Conservation (phyloP, 2,888 invertebrate species). For the Pyrrhia umbra region DNA sequence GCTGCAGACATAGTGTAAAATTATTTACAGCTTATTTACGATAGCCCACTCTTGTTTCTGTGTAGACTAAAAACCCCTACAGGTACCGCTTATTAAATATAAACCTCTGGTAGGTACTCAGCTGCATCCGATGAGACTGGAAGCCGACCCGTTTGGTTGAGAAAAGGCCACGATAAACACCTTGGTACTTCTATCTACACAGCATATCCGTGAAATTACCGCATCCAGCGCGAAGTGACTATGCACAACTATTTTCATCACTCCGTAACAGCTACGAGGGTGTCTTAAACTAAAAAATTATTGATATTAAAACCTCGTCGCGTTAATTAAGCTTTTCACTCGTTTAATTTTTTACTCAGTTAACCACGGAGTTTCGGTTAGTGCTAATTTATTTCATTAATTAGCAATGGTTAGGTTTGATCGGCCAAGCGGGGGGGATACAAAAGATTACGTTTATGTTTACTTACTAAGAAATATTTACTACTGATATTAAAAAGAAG, state of each 20-base stretch:
- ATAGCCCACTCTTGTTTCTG: too few species aligned
- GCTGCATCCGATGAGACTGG: too few species aligned
- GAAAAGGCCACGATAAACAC: too few species aligned
- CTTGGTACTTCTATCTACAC: too few species aligned
- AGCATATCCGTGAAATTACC: slow-evolving; percentile 6
- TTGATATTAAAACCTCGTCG: slow-evolving; percentile 85
- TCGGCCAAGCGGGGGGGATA: slow-evolving; percentile 67
- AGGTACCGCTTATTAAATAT: too few species aligned
- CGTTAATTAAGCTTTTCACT: slow-evolving; percentile 88
- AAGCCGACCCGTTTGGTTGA: too few species aligned
- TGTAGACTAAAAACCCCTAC: too few species aligned
- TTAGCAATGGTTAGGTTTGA: slow-evolving; percentile 84
- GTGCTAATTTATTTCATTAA: slow-evolving; percentile 85
- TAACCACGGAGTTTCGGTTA: slow-evolving; percentile 77
- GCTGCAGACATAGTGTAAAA: too few species aligned
- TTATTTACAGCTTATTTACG: too few species aligned
- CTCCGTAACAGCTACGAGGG: slow-evolving; percentile 74
- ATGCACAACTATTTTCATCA: slow-evolving; percentile 51
- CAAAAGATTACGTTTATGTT: slow-evolving; percentile 31
- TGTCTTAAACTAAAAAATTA: slow-evolving; percentile 88
- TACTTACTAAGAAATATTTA: neutral
- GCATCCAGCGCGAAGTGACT: slow-evolving; percentile 51
- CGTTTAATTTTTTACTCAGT: slow-evolving; percentile 85
- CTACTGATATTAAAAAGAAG: neutral
- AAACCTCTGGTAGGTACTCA: too few species aligned